Conservation (phyloP, 1,140 invertebrate genomes). For the Druon quercuslanigerum region DNA sequence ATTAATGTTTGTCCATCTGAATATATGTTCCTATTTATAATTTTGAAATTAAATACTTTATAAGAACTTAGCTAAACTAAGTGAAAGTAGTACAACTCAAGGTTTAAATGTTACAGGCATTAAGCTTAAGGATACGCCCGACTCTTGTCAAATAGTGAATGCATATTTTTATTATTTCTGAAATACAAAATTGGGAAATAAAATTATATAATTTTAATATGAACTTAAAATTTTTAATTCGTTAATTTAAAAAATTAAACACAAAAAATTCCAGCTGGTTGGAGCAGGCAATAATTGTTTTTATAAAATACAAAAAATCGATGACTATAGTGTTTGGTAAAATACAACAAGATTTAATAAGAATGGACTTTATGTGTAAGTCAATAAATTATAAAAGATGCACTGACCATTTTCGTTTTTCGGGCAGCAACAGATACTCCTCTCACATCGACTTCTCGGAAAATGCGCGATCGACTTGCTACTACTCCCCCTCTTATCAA, state of each 20-base stretch:
- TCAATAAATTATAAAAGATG: neutral
- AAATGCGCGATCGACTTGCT: constrained; percentile 33
- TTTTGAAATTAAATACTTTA: constrained; percentile 4
- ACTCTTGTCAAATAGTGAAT: neutral
- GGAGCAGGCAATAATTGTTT: too few relatives aligned
- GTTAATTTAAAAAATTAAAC: too few relatives aligned
- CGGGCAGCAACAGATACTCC: constrained; percentile 47
- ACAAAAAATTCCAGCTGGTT: too few relatives aligned
- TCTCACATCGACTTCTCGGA: constrained; percentile 41
- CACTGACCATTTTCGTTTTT: constrained; percentile 64
- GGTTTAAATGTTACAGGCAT: neutral
- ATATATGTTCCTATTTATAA: too few relatives aligned
- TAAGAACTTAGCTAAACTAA: constrained; percentile 11
- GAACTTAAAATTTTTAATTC: too few relatives aligned
- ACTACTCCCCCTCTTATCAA: constrained; percentile 26
- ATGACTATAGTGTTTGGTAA: too few relatives aligned
- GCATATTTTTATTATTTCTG: neutral
- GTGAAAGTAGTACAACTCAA: constrained; percentile 4
- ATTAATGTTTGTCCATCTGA: too few relatives aligned
- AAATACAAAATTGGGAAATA: neutral
- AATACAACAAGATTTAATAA: neutral
- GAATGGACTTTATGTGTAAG: too few relatives aligned
- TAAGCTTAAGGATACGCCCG: constrained; percentile 8
- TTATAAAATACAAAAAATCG: too few relatives aligned
- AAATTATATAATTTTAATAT: neutral